Base-by-base conservation (phyloP, 2,888 invertebrate species). In the Acleris laterana region DNA sequence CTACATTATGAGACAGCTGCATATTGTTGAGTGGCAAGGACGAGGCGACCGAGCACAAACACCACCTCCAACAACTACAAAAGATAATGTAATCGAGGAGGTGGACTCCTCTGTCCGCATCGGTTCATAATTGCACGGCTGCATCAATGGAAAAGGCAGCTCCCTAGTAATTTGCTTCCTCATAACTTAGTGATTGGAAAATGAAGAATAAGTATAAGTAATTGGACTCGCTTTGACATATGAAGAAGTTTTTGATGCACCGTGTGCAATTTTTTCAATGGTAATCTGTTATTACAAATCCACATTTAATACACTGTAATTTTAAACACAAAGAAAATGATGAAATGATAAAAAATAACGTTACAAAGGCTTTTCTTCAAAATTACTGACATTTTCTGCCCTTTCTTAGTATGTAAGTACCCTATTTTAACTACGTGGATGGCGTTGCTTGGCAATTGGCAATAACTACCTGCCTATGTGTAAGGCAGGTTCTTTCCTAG, bases 271-370 rank as follows among this genome's bases (percentile, higher is more conserved):
- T 64, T 59, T 52, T 64, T 48, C 48, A 42, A 55, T 49, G 25
- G 53, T 59, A 60, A 64, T 64, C 48, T 64, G 46, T 59, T 48
- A 64, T 64, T 60, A 44, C 55, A 46, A 49, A 65, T 65, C 60
- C 55, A 65, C 42, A 25, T 64, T n/a, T 49, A 56, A 62, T 62
- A 62, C 49, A 55, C 50, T 55, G 13, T 55, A 25, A 60, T 60
- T 55, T 55, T 16, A 53, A 60, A 17, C 11, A 49, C 51, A 51
- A 56, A 56, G 56, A 56, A 56, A 56, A 22, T 25, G 44, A 9
- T 44, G 44, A 56, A 22, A 22, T 55, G 42, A 56, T 56, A 42
- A 56, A 20, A 56, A 32, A 55, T 20, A 49, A 19, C 5, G 7
- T 13, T 20, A 19, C 20, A 13, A 38, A 19, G 20, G 20, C 49